These are phyloP conservation scores for Glossophaga mutica DNA, from an alignment of 2,797 vertebrate genomes.

Conservation along the genomic window DNA sequence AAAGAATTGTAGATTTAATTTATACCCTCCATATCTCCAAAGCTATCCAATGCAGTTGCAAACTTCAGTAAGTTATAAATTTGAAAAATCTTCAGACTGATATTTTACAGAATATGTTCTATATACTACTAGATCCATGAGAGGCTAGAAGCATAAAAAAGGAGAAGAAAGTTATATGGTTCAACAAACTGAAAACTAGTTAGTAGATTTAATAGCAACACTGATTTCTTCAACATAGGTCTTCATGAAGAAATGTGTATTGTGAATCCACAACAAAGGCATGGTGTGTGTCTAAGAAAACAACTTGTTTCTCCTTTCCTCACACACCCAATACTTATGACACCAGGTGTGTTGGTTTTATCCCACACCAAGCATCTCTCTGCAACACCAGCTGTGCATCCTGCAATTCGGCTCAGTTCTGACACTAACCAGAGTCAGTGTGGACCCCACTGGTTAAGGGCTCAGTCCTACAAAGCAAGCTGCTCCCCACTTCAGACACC, in stretches of 20 bases:
- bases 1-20: conserved; percentile 31
- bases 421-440: neutral
- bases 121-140: conserved; percentile 4
- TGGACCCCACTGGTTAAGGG: neutral
- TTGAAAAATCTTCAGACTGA: conserved; percentile 17
- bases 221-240: neutral
- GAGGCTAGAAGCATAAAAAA: conserved; percentile 11
- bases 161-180: neutral
- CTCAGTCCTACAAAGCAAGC: neutral
- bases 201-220: neutral
- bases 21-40: neutral
- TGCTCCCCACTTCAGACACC: neutral
- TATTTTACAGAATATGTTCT: conserved; percentile 36
- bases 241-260: neutral
- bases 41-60: conserved; percentile 21
- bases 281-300: neutral
- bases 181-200: neutral
- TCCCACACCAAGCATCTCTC: neutral
- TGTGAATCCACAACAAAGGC: neutral
- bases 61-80: conserved; percentile 31
- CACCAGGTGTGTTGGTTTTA: neutral
- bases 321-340: neutral
- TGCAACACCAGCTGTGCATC: neutral
- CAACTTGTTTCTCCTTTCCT: neutral
- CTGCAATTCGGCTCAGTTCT: neutral